Conservation (phyloP, 2,113 vertebrate genomes). For the Aegithalos caudatus region DNA sequence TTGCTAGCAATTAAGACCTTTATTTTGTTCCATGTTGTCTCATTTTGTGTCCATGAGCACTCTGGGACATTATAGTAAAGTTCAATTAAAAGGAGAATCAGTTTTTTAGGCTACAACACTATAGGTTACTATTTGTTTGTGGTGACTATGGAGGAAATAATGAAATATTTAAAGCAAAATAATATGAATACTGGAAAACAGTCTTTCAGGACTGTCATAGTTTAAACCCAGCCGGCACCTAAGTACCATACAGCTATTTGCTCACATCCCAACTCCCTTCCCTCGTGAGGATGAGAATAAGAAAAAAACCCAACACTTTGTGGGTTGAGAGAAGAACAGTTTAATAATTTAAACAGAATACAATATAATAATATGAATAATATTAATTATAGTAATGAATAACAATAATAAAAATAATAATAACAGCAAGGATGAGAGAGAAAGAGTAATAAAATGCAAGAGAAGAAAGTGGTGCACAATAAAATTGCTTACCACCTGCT, state of each 20-base stretch:
- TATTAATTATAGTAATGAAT: neutral
- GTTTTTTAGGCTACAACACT: neutral
- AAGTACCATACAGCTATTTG: neutral
- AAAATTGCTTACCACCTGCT: neutral
- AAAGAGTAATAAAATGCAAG: neutral
- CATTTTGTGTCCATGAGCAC: neutral
- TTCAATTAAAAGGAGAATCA: neutral
- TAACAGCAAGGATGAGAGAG: neutral
- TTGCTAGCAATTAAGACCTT: neutral
- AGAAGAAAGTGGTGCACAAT: neutral
- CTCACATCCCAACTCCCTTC: neutral
- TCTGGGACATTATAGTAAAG: neutral
- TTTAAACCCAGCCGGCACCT: neutral
- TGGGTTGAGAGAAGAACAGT: neutral
- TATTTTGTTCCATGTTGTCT: neutral
- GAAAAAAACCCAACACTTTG: neutral
- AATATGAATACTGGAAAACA: neutral
- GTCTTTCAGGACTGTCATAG: neutral
- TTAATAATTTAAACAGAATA: neutral
- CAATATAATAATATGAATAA: neutral
- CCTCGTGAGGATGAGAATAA: neutral
- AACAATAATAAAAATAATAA: neutral
- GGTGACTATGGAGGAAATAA: neutral
- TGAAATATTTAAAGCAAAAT: neutral
- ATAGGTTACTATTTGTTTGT: neutral